These are phyloP conservation scores for Sceloporus undulatus DNA, from an alignment of 2,113 vertebrate species.

Conservation along the genomic window DNA sequence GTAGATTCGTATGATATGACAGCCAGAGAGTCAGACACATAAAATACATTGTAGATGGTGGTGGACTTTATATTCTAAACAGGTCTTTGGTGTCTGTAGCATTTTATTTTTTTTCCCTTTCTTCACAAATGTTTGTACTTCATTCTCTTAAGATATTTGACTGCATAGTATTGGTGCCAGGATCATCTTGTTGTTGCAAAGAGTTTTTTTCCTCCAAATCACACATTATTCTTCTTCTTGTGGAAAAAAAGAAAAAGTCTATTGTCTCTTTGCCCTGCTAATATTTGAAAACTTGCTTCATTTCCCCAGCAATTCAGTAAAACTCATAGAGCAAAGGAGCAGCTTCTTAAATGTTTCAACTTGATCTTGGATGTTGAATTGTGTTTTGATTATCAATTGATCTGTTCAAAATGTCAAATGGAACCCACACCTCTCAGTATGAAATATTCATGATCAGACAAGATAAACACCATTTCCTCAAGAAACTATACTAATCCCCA, in stretches of 20 bases:
- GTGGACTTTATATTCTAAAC: not conserved
- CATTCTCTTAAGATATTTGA: conserved; percentile 42
- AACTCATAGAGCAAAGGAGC: conserved; percentile 16
- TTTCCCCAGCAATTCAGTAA: conserved; percentile 38
- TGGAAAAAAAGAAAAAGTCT: conserved; percentile 22
- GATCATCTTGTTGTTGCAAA: conserved; percentile 35
- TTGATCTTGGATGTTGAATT: not conserved
- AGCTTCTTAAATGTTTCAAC: not conserved
- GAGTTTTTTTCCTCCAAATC: conserved; percentile 51
- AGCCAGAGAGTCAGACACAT: no score
- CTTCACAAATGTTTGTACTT: not conserved
- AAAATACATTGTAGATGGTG: not conserved
- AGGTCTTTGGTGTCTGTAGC: not conserved
- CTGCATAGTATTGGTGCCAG: conserved; percentile 33
- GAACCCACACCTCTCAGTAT: conserved; percentile 27
- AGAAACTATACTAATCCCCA: conserved; percentile 59
- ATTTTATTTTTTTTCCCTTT: not conserved
- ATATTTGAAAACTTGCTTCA: conserved; percentile 57
- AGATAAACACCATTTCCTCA: conserved; percentile 47
- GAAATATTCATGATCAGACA: conserved; percentile 7
- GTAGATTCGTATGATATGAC: no score
- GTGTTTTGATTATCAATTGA: conserved; percentile 41
- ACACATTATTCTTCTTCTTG: conserved; percentile 41
- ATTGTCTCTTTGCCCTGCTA: rapidly evolving
- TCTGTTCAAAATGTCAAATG: not conserved